Percentiles rank a stretch among this genome's conserved stretches.
Evolutionary conservation across 2,113 vertebrate species (phyloP).

Genomic region (Tenrec ecaudatus): DNA sequence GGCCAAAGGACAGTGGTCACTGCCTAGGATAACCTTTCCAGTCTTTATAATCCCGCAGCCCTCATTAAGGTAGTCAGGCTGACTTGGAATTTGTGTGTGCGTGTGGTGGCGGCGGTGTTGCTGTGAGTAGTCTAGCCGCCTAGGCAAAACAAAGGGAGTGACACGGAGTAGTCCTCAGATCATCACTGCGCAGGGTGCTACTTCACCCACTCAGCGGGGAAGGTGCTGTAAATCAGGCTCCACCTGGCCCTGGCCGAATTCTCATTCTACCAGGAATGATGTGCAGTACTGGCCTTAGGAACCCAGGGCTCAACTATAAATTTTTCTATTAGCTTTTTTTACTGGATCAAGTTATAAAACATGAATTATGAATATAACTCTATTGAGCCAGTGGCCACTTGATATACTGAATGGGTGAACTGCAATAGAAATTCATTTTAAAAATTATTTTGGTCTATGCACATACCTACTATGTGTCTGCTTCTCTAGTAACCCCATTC

Average conservation of each 20-base stretch:
- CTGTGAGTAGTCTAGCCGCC: constrained; percentile 7
- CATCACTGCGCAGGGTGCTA: background rate
- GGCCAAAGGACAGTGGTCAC: background rate
- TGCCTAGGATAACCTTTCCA: background rate
- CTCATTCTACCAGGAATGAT: background rate
- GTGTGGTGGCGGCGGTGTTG: background rate
- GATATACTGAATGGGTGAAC: background rate
- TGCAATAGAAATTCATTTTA: constrained; percentile 38
- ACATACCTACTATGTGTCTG: background rate
- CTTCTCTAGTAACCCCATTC: background rate
- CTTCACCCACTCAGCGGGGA: background rate
- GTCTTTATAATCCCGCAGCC: background rate
- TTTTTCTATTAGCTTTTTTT: constrained; percentile 54
- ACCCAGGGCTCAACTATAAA: background rate
- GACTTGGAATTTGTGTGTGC: background rate
- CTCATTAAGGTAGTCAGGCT: background rate
- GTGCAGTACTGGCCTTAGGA: constrained; percentile 11
- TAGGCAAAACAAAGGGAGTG: background rate
- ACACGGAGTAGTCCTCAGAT: background rate
- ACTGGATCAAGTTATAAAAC: constrained; percentile 36
- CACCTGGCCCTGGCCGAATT: constrained; percentile 30
- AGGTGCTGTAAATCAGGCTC: constrained; percentile 30
- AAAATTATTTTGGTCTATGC: background rate
- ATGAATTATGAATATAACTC: constrained; percentile 40
- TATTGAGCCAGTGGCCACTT: constrained; percentile 47